phyloP scores from a whole-genome alignment of 2,797 vertebrate species.

The Phalanger gymnotis region DNA sequence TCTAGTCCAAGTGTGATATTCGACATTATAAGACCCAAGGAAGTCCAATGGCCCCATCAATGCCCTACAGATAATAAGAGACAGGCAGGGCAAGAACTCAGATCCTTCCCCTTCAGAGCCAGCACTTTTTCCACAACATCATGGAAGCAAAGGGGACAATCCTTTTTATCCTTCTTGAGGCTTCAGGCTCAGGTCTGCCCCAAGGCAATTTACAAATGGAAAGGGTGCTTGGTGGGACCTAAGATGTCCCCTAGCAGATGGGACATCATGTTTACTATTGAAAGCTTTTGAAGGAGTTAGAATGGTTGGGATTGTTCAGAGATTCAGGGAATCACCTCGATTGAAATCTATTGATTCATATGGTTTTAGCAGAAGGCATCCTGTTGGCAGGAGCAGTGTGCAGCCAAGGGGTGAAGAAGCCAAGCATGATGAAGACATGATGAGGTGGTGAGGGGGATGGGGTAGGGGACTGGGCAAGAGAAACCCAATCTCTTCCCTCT shows the following conservation, averaged over 20 bases:
- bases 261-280: neutral
- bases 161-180: neutral
- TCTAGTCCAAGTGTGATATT: neutral
- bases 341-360: too few species aligned
- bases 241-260: neutral
- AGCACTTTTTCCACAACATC: neutral
- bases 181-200: neutral
- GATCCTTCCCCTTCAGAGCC: neutral
- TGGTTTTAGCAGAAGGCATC: neutral
- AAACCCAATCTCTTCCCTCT: neutral
- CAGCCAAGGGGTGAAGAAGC: neutral
- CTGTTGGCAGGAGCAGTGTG: neutral
- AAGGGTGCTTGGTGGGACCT: neutral
- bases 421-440: neutral
- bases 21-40: too few species aligned
- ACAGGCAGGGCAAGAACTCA: too few species aligned
- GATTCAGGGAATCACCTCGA: neutral
- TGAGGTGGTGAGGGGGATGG: neutral
- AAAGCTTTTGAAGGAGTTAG: neutral
- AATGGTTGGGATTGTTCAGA: neutral
- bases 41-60: neutral
- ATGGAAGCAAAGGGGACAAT: neutral
- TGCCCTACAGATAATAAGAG: neutral
- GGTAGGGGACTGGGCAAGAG: too few species aligned
- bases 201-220: neutral